phyloP scores from a whole-genome alignment of 2,888 invertebrate species.

The Onchidella celtica region DNA sequence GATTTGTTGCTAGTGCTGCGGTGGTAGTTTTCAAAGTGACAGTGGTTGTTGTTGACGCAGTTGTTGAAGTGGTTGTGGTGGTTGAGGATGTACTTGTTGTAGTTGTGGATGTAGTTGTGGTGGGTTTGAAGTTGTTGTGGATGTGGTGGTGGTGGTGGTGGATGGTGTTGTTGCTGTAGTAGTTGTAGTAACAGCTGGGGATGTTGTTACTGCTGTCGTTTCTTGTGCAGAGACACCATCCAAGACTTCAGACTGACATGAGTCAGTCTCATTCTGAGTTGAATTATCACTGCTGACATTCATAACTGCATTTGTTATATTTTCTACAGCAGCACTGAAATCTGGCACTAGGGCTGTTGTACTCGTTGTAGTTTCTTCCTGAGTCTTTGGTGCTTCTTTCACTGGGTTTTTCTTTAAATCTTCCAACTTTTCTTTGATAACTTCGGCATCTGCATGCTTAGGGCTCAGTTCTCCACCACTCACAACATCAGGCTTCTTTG shows the following conservation, averaged over 20 bases:
- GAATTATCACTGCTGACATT: neutral
- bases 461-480: slow-evolving; percentile 29
- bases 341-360: slow-evolving; percentile 31
- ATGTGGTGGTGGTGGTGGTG: neutral
- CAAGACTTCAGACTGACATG: too few relatives aligned
- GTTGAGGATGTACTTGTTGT: slow-evolving; percentile 46
- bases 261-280: too few relatives aligned
- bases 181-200: too few relatives aligned
- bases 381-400: neutral
- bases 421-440: slow-evolving; percentile 36
- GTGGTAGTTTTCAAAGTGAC: neutral
- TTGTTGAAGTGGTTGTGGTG: too few relatives aligned
- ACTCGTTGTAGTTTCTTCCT: neutral
- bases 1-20: neutral
- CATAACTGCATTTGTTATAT: neutral
- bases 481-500: slow-evolving; percentile 50
- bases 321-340: neutral
- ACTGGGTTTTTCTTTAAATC: too few relatives aligned
- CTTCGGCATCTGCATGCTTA: slow-evolving; percentile 45
- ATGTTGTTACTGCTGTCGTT: too few relatives aligned
- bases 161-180: neutral
- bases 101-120: slow-evolving; percentile 42
- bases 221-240: too few relatives aligned
- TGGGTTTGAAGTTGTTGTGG: neutral
- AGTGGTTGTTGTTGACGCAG: too few relatives aligned